These are phyloP conservation scores for Odocoileus virginianus DNA, from an alignment of 2,113 vertebrate genomes.

Conservation along the genomic window DNA sequence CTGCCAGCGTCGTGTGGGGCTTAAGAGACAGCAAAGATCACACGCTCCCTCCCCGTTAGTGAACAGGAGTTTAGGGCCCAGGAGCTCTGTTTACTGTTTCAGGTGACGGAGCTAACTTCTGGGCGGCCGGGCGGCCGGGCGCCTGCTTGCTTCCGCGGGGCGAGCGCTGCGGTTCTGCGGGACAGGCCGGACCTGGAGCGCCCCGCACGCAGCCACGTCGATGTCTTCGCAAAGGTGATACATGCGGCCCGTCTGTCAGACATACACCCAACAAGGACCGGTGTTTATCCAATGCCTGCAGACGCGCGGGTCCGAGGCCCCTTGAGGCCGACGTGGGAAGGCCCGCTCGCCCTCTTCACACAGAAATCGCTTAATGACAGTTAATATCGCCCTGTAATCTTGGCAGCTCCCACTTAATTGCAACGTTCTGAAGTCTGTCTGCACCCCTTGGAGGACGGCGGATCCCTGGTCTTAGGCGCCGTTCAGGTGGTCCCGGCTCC, in stretches of 20 bases:
- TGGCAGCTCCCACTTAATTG: conserved; percentile 74
- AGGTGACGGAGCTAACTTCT: conserved; percentile 48
- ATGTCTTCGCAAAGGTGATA: conserved; percentile 51
- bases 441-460: conserved; percentile 41
- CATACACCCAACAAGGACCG: conserved; percentile 42
- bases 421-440: conserved; percentile 71
- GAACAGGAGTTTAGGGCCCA: neutral
- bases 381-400: conserved; percentile 79
- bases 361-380: conserved; percentile 79
- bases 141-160: neutral
- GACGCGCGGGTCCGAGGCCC: conserved; percentile 29
- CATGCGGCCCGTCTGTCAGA: conserved; percentile 66
- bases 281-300: conserved; percentile 58
- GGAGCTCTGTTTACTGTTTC: conserved; percentile 57
- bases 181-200: neutral
- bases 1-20: neutral
- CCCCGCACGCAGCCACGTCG: neutral
- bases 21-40: conserved; percentile 29
- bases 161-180: conserved; percentile 19
- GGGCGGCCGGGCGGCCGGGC: conserved; percentile 17
- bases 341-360: conserved; percentile 16
- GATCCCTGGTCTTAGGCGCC: conserved; percentile 71
- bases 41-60: neutral
- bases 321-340: conserved; percentile 49
- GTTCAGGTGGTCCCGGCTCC: conserved; percentile 61